Evolutionary conservation across 2,797 vertebrate species (phyloP).

Genomic region (Eulemur coronatus): DNA sequence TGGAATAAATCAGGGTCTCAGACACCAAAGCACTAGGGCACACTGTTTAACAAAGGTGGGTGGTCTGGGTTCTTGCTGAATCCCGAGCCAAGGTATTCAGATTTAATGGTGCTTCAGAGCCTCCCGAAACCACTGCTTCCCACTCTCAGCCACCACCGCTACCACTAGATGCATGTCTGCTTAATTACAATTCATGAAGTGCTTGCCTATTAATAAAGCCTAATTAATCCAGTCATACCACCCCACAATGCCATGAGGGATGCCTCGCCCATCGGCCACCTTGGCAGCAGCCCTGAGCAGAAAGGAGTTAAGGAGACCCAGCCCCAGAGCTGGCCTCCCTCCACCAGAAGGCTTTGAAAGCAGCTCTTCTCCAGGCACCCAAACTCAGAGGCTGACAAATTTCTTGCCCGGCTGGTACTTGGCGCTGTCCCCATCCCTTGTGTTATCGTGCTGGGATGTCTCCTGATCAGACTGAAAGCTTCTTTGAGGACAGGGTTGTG

Average conservation of each 20-base stretch:
- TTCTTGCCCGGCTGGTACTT: not conserved
- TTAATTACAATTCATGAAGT: conserved; percentile 59
- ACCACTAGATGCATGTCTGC: conserved; percentile 37
- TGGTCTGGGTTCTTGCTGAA: not conserved
- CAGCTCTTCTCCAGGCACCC: not conserved
- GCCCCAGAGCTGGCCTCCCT: not conserved
- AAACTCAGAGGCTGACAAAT: not conserved
- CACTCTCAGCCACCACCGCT: conserved; percentile 51
- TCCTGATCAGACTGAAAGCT: not conserved
- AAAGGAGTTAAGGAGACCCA: not conserved
- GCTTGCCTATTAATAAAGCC: conserved; percentile 53
- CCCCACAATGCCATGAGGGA: not conserved
- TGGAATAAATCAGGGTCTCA: not conserved
- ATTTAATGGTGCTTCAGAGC: not conserved
- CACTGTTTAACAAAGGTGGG: not conserved
- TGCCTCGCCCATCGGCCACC: not conserved
- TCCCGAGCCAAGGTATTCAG: not conserved
- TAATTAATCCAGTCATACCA: conserved; percentile 52
- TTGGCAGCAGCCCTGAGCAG: not conserved
- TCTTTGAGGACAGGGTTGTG: not conserved
- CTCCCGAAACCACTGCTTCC: conserved; percentile 13
- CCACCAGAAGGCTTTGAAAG: not conserved
- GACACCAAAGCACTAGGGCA: not conserved
- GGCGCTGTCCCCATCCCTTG: accelerated
- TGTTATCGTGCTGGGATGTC: not conserved